phyloP scores from a whole-genome alignment of 2,113 vertebrate species.

The Zosterops pallidus region DNA sequence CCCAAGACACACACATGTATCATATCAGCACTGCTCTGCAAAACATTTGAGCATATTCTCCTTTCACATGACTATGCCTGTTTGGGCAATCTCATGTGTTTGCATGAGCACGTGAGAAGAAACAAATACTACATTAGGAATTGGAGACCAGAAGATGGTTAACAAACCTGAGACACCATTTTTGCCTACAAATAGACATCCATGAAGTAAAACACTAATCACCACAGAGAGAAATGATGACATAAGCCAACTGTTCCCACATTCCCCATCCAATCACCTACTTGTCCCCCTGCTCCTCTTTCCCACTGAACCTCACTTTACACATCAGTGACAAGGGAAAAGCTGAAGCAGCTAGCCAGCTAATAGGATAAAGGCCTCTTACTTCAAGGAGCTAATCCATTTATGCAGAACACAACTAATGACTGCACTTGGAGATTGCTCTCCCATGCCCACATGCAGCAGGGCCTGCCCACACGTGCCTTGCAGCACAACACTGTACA shows the following conservation, averaged over 20 bases:
- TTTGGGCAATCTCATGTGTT: not conserved
- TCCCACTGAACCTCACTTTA: not conserved
- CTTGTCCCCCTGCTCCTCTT: not conserved
- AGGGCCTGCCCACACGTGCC: not conserved
- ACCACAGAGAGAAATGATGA: not conserved
- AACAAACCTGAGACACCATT: not conserved
- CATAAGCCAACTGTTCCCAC: not conserved
- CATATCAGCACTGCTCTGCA: not conserved
- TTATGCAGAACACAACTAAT: not conserved
- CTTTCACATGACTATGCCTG: not conserved
- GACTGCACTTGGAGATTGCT: rapidly evolving
- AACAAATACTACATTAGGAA: not conserved
- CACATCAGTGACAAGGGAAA: not conserved
- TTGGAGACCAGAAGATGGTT: not conserved
- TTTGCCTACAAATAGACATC: not conserved
- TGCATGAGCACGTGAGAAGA: not conserved
- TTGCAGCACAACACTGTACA: rapidly evolving
- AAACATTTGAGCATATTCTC: not conserved
- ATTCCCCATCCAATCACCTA: not conserved
- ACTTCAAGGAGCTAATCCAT: not conserved
- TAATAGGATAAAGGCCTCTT: conserved; percentile 13
- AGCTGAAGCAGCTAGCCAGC: not conserved
- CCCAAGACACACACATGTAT: not conserved
- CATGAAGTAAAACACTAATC: not conserved
- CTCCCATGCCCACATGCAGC: not conserved